Base-by-base conservation (phyloP, 2,888 invertebrate species). In the Latrodectus hesperus region DNA sequence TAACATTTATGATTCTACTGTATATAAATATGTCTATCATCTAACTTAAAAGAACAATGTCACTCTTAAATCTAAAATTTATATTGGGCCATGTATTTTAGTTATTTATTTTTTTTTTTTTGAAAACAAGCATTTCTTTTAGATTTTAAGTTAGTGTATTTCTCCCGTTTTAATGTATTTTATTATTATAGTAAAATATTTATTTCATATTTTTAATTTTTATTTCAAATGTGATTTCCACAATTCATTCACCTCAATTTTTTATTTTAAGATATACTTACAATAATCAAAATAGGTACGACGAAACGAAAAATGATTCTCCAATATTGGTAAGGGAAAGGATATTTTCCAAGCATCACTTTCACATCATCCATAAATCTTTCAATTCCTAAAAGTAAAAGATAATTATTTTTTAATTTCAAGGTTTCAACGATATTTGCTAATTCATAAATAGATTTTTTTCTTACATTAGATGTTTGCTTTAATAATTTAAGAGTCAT, bases 221-320 rank as follows among this genome's bases (percentile, higher is more conserved):
- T 60, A 12, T 68, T 68, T 22, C 10, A 68, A 68, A 17, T 26
- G 12, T 22, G 22, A 38, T 38, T 38, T 38, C 2, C 38, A 38
- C 6, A 38, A 38, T 38, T 38, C 38, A 38, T 38, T 38, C 4
- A 38, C 6, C 6, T 3, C n/a, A 68, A 22, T 22, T 22, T 8
- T 68, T n/a, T 68, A 68, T 22, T 68, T 3, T 26, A 75, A 64
- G 9, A 17, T 12, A 1, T 16, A 94, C 95, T 94, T 93, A 96
- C 96, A 91, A 95, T 70, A 88, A 96, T 94, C 53, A 94, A 94
- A 17, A 94, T 64, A 4, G 97, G 97, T n/a, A 95, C 94, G 1
- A 95, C 91, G 81, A 95, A 93, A 22, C 94, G 94, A 96, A 96
- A 97, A 60, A 94, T 94, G 26, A 94, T 91, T 92, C 94, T 95